phyloP scores from a whole-genome alignment of 2,797 vertebrate species.

The Chromobotia macracanthus region DNA sequence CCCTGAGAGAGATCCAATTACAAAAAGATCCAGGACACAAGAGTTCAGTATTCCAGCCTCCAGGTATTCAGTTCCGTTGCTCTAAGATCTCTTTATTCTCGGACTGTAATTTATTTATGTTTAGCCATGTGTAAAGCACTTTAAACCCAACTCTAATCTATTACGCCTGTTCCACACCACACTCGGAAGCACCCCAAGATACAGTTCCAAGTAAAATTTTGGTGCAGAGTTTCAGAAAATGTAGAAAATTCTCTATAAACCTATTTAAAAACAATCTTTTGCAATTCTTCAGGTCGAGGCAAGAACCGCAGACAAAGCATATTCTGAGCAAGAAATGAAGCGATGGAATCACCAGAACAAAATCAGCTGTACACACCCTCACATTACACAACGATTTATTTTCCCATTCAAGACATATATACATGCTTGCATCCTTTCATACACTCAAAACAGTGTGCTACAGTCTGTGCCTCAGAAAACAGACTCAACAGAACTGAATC shows the following conservation, averaged over 20 bases:
- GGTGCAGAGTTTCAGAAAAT: neutral
- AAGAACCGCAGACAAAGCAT: conserved; percentile 94
- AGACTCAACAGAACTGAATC: neutral
- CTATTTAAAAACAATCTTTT: neutral
- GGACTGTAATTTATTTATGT: conserved; percentile 6
- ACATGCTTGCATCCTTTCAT: conserved; percentile 17
- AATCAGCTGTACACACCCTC: neutral
- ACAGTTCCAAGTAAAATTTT: neutral
- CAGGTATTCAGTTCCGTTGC: conserved; percentile 74
- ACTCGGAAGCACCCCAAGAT: neutral
- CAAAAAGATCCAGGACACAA: conserved; percentile 92
- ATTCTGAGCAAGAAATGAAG: conserved; percentile 77
- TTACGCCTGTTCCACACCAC: neutral
- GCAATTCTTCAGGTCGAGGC: conserved; percentile 80
- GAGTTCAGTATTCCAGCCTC: conserved; percentile 87
- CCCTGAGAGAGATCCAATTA: conserved; percentile 89
- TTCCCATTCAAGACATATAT: neutral
- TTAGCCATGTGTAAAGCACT: neutral
- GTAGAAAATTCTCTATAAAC: neutral
- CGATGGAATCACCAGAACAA: conserved; percentile 28
- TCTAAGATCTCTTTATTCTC: neutral
- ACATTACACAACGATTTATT: neutral
- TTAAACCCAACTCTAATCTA: neutral
- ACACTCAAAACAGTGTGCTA: neutral
- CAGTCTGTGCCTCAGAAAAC: conserved; percentile 12